These are phyloP conservation scores for Amphiduros pacificus DNA, from an alignment of 2,888 invertebrate species.

Conservation along the genomic window DNA sequence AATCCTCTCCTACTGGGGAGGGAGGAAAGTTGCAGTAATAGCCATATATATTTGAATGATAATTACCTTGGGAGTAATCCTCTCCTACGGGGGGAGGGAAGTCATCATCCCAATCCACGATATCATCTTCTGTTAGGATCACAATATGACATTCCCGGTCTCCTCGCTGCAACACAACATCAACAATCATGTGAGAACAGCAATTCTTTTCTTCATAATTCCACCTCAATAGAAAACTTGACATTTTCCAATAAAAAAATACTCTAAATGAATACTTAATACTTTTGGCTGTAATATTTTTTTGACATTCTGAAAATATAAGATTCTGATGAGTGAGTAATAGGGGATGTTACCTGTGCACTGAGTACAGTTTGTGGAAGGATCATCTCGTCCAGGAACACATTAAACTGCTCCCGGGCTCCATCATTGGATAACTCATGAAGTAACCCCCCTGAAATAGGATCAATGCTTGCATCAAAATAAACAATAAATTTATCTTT, in stretches of 20 bases:
- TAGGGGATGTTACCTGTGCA: slow-evolving; percentile 60
- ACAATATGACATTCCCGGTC: slow-evolving; percentile 98
- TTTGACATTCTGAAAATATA: too few relatives aligned
- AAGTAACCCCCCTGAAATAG: slow-evolving; percentile 76
- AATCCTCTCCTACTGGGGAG: too few relatives aligned
- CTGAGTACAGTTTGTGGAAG: slow-evolving; percentile 90
- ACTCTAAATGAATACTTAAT: too few relatives aligned
- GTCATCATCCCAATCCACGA: slow-evolving; percentile 97
- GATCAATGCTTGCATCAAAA: too few relatives aligned
- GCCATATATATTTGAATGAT: background rate
- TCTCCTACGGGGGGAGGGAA: slow-evolving; percentile 99
- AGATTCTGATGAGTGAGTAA: background rate
- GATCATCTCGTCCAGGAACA: slow-evolving; percentile 92
- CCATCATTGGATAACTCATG: slow-evolving; percentile 99
- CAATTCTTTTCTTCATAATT: background rate
- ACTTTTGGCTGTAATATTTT: too few relatives aligned
- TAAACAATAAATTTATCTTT: too few relatives aligned
- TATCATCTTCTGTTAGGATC: slow-evolving; percentile 92
- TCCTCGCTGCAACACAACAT: slow-evolving; percentile 79
- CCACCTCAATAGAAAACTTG: background rate
- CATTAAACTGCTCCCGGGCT: slow-evolving; percentile 95
- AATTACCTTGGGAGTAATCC: slow-evolving; percentile 86
- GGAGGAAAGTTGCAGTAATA: too few relatives aligned
- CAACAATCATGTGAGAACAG: background rate
- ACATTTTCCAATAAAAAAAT: too few relatives aligned